phyloP scores from a whole-genome alignment of 2,888 invertebrate species.

The Phragmatobia fuliginosa region DNA sequence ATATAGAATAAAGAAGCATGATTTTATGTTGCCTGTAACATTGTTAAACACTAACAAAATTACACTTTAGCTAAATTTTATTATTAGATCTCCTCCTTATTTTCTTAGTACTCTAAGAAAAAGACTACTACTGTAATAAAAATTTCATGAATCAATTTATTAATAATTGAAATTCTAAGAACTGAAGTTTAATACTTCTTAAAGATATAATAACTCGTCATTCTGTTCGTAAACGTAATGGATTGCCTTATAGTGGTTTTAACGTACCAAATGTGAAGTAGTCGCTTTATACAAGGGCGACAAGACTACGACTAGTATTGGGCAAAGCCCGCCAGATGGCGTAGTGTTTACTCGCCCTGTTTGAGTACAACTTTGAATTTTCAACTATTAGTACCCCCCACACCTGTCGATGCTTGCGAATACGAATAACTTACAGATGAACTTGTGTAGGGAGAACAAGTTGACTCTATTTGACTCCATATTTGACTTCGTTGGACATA shows the following conservation, averaged over 20 bases:
- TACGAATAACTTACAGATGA: conserved; percentile 51
- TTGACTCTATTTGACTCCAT: conserved; percentile 35
- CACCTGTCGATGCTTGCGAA: conserved; percentile 79
- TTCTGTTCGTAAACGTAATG: neutral
- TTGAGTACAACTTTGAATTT: conserved; percentile 84
- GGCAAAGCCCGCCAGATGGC: conserved; percentile 81
- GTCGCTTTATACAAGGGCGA: conserved; percentile 53
- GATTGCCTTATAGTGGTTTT: neutral
- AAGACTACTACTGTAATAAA: too few species aligned
- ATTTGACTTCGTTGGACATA: conserved; percentile 35
- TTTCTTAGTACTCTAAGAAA: too few species aligned
- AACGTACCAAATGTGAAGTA: conserved; percentile 39
- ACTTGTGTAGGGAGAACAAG: conserved; percentile 36
- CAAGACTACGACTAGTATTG: conserved; percentile 63
- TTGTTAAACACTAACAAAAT: too few species aligned
- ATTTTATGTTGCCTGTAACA: too few species aligned
- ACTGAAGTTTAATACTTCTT: too few species aligned
- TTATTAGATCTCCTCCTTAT: too few species aligned
- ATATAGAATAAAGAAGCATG: neutral
- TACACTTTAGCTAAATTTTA: too few species aligned
- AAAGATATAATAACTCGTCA: neutral
- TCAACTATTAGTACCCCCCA: conserved; percentile 75
- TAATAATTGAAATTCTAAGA: too few species aligned
- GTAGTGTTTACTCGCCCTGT: conserved; percentile 81
- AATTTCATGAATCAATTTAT: too few species aligned